Conservation (phyloP, 2,888 invertebrate genomes). For the Oscheius sp. region DNA sequence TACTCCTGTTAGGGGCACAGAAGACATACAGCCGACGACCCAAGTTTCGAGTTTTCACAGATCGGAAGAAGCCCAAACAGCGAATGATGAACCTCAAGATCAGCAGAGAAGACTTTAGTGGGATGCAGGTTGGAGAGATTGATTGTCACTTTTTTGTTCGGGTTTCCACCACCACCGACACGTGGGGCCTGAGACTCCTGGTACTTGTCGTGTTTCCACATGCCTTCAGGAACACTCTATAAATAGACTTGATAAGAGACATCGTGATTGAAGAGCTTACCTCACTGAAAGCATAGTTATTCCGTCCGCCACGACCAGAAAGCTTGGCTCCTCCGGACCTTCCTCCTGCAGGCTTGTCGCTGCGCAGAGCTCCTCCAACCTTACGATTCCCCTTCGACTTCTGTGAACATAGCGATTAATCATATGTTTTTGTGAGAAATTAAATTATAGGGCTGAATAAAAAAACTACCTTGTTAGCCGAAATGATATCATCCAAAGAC, state of each 20-base stretch:
- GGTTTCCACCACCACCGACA: slow-evolving; percentile 26
- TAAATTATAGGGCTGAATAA: slow-evolving; percentile 3
- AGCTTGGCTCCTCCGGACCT: slow-evolving; percentile 8
- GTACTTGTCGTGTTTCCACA: slow-evolving; percentile 36
- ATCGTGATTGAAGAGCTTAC: slow-evolving; percentile 7
- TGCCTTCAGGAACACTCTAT: slow-evolving; percentile 28
- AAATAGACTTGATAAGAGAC: slow-evolving; percentile 2
- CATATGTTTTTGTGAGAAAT: too few species aligned
- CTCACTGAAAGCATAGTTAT: slow-evolving; percentile 11
- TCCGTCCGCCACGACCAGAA: not conserved
- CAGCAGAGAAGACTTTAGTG: slow-evolving; percentile 19
- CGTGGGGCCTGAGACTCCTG: not conserved
- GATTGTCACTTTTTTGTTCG: slow-evolving; percentile 31
- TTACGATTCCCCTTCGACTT: not conserved
- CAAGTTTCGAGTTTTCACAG: slow-evolving; percentile 21
- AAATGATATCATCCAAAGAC: slow-evolving; percentile 39
- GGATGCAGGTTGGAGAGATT: slow-evolving; percentile 39
- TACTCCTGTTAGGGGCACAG: not conserved
- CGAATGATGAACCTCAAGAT: slow-evolving; percentile 41
- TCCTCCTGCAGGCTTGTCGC: slow-evolving; percentile 14
- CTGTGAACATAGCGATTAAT: slow-evolving; percentile 10
- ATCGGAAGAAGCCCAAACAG: not conserved
- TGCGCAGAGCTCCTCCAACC: slow-evolving; percentile 22
- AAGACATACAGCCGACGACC: slow-evolving; percentile 10
- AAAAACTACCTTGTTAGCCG: slow-evolving; percentile 22